Evolutionary conservation across 2,113 vertebrate genomes (phyloP).

Genomic region (Miniopterus natalensis): DNA sequence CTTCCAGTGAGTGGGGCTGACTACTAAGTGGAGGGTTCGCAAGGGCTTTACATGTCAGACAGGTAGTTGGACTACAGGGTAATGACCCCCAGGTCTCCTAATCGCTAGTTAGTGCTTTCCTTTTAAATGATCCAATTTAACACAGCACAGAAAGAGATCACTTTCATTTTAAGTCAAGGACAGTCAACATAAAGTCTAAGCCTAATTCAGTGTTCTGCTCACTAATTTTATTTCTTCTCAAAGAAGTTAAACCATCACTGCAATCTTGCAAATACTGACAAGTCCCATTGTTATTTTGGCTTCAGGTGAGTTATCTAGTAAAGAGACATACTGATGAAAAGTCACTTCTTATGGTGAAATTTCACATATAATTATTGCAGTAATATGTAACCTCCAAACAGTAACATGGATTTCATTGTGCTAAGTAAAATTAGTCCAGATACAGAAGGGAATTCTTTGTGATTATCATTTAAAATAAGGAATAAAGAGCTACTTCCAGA

Average conservation of each 20-base stretch:
- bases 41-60: neutral
- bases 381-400: neutral
- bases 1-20: neutral
- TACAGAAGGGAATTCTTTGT: neutral
- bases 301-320: neutral
- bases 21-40: neutral
- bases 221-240: conserved; percentile 12
- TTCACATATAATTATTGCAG: conserved; percentile 14
- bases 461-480: neutral
- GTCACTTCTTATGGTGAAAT: neutral
- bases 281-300: neutral
- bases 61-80: neutral
- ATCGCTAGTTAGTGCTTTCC: neutral
- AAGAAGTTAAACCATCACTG: neutral
- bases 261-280: neutral
- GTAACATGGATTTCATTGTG: neutral
- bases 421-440: neutral
- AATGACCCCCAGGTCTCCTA: neutral
- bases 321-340: neutral
- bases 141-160: neutral
- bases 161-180: conserved; percentile 27
- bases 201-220: neutral
- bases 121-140: neutral
- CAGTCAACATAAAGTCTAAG: neutral
- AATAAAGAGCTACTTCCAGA: neutral